phyloP scores from a whole-genome alignment of 1,140 invertebrate genomes.

The Zaprionus tsacasi region DNA sequence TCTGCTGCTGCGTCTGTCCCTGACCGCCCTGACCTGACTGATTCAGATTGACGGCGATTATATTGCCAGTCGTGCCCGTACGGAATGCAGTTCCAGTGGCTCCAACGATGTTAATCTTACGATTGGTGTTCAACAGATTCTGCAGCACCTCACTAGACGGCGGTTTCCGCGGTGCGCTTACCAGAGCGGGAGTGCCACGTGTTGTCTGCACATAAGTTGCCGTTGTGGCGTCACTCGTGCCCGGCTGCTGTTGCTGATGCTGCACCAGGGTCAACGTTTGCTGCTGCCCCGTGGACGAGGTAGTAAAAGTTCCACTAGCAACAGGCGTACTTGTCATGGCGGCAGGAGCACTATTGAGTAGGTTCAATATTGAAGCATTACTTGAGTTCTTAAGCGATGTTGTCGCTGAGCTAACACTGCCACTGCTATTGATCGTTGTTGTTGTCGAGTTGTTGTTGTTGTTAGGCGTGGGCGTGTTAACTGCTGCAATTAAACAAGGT shows the following conservation, averaged over 20 bases:
- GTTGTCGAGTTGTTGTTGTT: conserved; percentile 45
- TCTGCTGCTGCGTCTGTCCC: conserved; percentile 35
- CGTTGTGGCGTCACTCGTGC: conserved; percentile 54
- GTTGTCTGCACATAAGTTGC: conserved; percentile 73
- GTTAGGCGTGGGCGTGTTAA: conserved; percentile 31
- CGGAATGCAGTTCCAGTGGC: conserved; percentile 69
- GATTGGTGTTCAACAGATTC: conserved; percentile 73
- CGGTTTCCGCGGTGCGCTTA: conserved; percentile 66
- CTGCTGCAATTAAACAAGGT: conserved; percentile 23
- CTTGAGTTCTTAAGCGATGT: conserved; percentile 85
- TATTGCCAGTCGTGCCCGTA: conserved; percentile 84
- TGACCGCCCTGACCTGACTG: conserved; percentile 49
- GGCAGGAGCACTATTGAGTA: conserved; percentile 90
- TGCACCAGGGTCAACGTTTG: conserved; percentile 67
- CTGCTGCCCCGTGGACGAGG: conserved; percentile 78
- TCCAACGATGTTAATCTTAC: conserved; percentile 75
- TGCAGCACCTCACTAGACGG: conserved; percentile 78
- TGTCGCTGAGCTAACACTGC: conserved; percentile 41
- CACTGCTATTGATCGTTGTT: conserved; percentile 39
- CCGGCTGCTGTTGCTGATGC: conserved; percentile 55
- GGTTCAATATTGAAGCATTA: conserved; percentile 90
- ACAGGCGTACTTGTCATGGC: conserved; percentile 86
- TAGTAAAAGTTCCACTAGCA: conserved; percentile 80
- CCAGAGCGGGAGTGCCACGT: conserved; percentile 61
- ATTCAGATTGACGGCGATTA: conserved; percentile 84